Percentiles rank a stretch among this genome's conserved stretches.
Evolutionary conservation across 1,140 invertebrate species (phyloP).

Genomic region (Rhynchophorus ferrugineus): DNA sequence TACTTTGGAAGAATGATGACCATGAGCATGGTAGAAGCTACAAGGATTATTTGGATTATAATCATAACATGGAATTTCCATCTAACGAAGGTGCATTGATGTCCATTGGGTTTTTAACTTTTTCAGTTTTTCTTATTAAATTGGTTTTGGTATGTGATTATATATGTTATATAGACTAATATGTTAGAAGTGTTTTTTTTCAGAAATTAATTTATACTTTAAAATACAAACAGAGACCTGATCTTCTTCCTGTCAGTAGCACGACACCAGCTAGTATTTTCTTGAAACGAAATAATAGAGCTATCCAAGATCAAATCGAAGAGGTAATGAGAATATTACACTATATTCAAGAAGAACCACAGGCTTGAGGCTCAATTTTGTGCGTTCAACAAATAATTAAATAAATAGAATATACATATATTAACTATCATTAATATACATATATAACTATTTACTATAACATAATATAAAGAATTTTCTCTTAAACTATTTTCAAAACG

Average conservation of each 20-base stretch:
- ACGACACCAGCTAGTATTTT: slow-evolving; percentile 24
- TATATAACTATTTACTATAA: too few species aligned
- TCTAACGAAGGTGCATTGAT: slow-evolving; percentile 69
- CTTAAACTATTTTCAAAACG: too few species aligned
- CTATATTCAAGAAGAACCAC: slow-evolving; percentile 28
- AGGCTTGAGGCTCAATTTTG: too few species aligned
- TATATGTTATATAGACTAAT: slow-evolving; percentile 9
- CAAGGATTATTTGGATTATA: slow-evolving; percentile 37
- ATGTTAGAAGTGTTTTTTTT: slow-evolving; percentile 21
- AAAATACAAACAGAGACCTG: slow-evolving; percentile 39
- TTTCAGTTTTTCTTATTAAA: slow-evolving; percentile 74
- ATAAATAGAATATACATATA: too few species aligned
- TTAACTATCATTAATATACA: too few species aligned
- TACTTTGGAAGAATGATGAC: slow-evolving; percentile 29
- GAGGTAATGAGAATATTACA: slow-evolving; percentile 25
- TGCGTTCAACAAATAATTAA: too few species aligned
- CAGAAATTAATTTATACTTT: slow-evolving; percentile 45
- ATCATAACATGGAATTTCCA: slow-evolving; percentile 62
- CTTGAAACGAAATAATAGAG: slow-evolving; percentile 24
- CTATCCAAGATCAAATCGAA: slow-evolving; percentile 19
- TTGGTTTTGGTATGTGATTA: slow-evolving; percentile 61
- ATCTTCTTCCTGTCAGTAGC: slow-evolving; percentile 16
- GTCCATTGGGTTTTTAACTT: slow-evolving; percentile 74
- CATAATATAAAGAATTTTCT: too few species aligned
- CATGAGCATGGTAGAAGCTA: slow-evolving; percentile 32